These are phyloP conservation scores for Porphyrio hochstetteri DNA, from an alignment of 2,113 vertebrate species.

Conservation along the genomic window DNA sequence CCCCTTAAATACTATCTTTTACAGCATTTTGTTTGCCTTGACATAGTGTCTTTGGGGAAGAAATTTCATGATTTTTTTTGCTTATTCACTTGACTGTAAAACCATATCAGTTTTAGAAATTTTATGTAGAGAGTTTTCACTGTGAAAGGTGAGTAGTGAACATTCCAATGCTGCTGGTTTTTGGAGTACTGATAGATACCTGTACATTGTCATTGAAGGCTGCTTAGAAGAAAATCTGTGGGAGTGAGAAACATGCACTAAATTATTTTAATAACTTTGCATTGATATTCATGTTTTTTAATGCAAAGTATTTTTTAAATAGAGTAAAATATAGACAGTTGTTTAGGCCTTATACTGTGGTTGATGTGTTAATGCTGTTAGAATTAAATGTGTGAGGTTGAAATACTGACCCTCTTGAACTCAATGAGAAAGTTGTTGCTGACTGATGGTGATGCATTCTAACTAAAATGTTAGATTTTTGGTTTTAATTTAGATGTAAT, in stretches of 20 bases:
- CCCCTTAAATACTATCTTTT: background rate
- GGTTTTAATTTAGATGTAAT: background rate
- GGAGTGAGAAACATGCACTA: background rate
- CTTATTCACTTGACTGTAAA: background rate
- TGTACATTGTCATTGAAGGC: background rate
- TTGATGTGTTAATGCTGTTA: background rate
- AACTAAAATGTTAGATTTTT: background rate
- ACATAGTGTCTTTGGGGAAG: background rate
- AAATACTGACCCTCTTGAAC: background rate
- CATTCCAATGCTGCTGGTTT: background rate
- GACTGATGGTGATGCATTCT: background rate
- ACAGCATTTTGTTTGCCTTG: background rate
- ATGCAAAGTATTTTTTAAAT: background rate
- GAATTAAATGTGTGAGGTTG: background rate
- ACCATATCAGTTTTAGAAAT: background rate
- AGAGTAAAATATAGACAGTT: background rate
- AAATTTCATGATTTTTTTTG: background rate
- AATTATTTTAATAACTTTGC: background rate
- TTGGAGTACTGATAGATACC: background rate
- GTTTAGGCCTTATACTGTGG: background rate
- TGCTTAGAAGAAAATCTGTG: background rate
- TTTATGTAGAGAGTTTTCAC: background rate
- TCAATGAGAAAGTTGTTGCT: background rate
- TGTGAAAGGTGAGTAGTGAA: background rate
- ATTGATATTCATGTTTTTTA: background rate